A percentile compares a stretch with the other conserved stretches of the same genome.
phyloP scores from a whole-genome alignment of 1,140 invertebrate genomes.

The Planococcus citri region DNA sequence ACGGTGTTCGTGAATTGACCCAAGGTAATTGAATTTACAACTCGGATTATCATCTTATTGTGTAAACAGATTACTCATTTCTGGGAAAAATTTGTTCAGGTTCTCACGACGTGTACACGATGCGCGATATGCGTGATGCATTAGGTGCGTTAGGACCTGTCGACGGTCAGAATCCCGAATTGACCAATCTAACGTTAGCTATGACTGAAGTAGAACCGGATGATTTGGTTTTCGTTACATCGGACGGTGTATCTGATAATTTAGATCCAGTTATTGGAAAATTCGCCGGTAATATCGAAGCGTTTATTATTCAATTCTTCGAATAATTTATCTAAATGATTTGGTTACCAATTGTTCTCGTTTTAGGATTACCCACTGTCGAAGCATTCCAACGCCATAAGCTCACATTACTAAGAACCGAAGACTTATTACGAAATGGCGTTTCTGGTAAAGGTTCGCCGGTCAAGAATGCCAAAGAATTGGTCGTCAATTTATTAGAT shows the following conservation, averaged over 20 bases:
- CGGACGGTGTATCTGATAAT: conserved; percentile 86
- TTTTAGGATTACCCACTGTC: conserved; percentile 51
- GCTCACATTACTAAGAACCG: conserved; percentile 61
- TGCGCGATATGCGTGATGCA: conserved; percentile 83
- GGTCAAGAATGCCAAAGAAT: conserved; percentile 42
- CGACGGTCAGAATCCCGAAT: conserved; percentile 74
- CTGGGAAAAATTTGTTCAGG: conserved; percentile 35
- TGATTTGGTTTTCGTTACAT: conserved; percentile 80
- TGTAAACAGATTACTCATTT: too few species aligned
- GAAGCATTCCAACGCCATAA: conserved; percentile 70
- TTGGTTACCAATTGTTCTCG: background rate
- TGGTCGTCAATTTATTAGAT: conserved; percentile 63
- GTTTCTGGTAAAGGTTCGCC: conserved; percentile 47
- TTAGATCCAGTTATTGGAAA: conserved; percentile 90
- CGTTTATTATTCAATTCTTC: background rate
- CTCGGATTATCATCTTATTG: background rate
- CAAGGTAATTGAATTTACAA: conserved; percentile 38
- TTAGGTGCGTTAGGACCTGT: conserved; percentile 80
- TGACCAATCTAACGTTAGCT: conserved; percentile 80
- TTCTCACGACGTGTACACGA: conserved; percentile 78
- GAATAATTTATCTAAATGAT: background rate
- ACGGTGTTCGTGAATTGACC: conserved; percentile 59
- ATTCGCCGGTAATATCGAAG: conserved; percentile 45
- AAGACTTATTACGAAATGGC: conserved; percentile 62
- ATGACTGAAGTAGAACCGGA: conserved; percentile 71